These are phyloP conservation scores for Blastomussa wellsi DNA, from an alignment of 92 coral and sea anemone genomes.

Conservation along the genomic window DNA sequence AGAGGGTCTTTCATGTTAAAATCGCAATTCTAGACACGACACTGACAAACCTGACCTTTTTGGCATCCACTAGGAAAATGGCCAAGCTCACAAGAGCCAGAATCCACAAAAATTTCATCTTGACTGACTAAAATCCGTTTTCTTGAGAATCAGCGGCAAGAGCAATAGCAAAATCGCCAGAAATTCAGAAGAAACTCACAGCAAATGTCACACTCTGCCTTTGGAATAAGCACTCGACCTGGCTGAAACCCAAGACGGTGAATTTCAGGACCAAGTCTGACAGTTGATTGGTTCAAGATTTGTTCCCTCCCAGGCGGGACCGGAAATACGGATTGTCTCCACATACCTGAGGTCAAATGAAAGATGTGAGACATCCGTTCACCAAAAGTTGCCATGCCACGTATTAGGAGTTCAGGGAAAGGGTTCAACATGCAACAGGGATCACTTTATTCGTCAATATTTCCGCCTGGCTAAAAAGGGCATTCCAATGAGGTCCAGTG, in stretches of 20 bases:
- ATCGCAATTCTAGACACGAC: background rate
- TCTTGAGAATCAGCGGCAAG: background rate
- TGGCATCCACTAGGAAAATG: slow-evolving; percentile 45
- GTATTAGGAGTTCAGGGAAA: background rate
- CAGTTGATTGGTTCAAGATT: slow-evolving; percentile 8
- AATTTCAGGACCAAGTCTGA: background rate
- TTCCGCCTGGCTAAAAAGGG: no score
- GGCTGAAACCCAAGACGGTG: background rate
- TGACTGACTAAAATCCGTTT: background rate
- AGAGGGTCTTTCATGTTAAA: background rate
- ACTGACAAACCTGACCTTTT: slow-evolving; percentile 24
- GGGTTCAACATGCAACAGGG: no score
- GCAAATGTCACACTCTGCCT: background rate
- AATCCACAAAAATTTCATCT: slow-evolving; percentile 54
- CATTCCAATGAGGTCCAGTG: no score
- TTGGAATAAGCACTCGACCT: background rate
- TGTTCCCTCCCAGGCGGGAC: slow-evolving; percentile 31
- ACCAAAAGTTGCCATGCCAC: background rate
- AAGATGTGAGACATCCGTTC: slow-evolving; percentile 5
- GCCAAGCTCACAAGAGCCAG: slow-evolving; percentile 34
- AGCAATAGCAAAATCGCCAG: background rate
- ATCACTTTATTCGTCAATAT: no score
- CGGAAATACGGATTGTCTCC: slow-evolving; percentile 28
- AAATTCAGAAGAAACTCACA: slow-evolving; percentile 32
- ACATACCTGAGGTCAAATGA: slow-evolving; percentile 5